Evolutionary conservation across 2,797 vertebrate species (phyloP), one percentile per base, ranked within the genome.

Genomic region (Tapirus indicus): DNA sequence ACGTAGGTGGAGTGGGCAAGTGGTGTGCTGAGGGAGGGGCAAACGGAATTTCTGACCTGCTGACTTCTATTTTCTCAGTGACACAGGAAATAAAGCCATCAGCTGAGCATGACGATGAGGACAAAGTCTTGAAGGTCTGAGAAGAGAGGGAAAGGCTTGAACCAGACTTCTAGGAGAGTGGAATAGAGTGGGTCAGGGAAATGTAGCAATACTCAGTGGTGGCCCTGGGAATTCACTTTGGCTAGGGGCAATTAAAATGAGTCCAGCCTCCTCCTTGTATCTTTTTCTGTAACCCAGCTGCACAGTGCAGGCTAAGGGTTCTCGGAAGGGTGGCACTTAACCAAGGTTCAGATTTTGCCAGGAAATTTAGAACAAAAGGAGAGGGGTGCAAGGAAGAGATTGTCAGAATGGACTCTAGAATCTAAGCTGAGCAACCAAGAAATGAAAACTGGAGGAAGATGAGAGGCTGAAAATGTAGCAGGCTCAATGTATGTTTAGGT

Each of bases 21-120:
- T 27, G 27, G 4, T 75, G 2, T n/a, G 32, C 4, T 25, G 6
- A 23, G 25, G 54, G 54, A 56, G 21, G n/a, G 27, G 5, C 1
- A 0, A 1, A 0, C 0, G 0, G 25, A 32, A 14, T 9, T 82
- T 27, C 6, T 0, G 25, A 66, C 49, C 13, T 72, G 0, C 11
- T 60, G 29, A 56, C 29, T 49, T 7, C 2, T 41, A 1, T n/a
- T n/a, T 69, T 35, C 41, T 75, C 52, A 13, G 27, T 60, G 13
- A n/a, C 29, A 4, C 1, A 29, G 62, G 32, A 68, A 77, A 16
- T 4, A 0, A 27, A 41, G 4, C n/a, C 27, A 60, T 52, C 35
- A 29, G 13, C n/a, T 77, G 41, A 62, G 27, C 12, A 3, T 18
- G 1, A 58, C 32, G 4, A 38, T 13, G 12, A 38, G 2, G 35